These are phyloP conservation scores for Drosophila atroscutellata DNA, from an alignment of 2,888 invertebrate species.

Conservation along the genomic window DNA sequence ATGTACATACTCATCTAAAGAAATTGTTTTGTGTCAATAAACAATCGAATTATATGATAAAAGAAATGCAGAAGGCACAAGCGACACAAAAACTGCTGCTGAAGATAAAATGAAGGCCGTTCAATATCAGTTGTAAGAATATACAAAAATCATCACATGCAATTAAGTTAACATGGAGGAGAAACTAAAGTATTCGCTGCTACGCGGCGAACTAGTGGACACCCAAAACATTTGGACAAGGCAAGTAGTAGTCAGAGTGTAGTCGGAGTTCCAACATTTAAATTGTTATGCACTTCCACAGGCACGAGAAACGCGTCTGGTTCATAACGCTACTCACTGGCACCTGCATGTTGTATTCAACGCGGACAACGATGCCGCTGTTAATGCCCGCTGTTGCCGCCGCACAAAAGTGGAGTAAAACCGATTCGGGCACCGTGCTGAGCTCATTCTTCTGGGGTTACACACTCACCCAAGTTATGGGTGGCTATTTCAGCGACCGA, in stretches of 20 bases:
- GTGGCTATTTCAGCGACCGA: slow-evolving; percentile 87
- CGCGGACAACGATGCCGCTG: slow-evolving; percentile 89
- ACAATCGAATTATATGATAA: slow-evolving; percentile 15
- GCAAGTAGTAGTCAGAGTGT: slow-evolving; percentile 52
- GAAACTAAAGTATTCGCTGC: slow-evolving; percentile 84
- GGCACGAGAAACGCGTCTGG: slow-evolving; percentile 87
- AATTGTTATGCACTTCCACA: slow-evolving; percentile 57
- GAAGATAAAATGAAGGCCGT: slow-evolving; percentile 20
- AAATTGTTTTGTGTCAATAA: slow-evolving; percentile 28
- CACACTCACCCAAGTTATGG: slow-evolving; percentile 87
- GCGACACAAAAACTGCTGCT: slow-evolving; percentile 16
- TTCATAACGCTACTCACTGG: slow-evolving; percentile 87
- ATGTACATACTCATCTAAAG: slow-evolving; percentile 26
- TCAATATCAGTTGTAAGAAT: slow-evolving; percentile 24
- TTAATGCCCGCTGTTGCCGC: slow-evolving; percentile 88
- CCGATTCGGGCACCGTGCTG: slow-evolving; percentile 89
- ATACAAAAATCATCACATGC: slow-evolving; percentile 27
- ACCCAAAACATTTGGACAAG: slow-evolving; percentile 84
- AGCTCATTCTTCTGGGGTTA: slow-evolving; percentile 92
- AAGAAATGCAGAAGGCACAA: slow-evolving; percentile 50
- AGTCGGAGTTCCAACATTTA: background rate
- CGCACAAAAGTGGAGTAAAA: slow-evolving; percentile 89
- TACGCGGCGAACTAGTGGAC: slow-evolving; percentile 85
- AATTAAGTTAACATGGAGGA: slow-evolving; percentile 76
- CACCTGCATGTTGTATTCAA: slow-evolving; percentile 88